A percentile compares a stretch with the other conserved stretches of the same genome.
phyloP scores from a whole-genome alignment of 1,140 invertebrate genomes.

The Globodera rostochiensis region DNA sequence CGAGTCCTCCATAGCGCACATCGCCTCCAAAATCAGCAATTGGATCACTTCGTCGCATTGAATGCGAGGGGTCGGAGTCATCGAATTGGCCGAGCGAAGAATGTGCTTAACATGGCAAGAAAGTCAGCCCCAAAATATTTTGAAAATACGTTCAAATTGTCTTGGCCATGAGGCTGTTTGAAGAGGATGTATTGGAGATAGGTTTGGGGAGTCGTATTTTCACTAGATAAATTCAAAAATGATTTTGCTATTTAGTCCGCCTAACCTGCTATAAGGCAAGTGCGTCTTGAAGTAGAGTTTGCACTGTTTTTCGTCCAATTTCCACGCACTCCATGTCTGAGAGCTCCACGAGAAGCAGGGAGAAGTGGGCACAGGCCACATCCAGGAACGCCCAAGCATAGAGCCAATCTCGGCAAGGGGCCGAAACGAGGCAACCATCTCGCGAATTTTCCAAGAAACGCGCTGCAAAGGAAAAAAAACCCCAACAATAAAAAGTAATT shows the following conservation, averaged over 20 bases:
- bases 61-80: slow-evolving; percentile 13
- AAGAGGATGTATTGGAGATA: slow-evolving; percentile 51
- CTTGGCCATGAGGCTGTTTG: slow-evolving; percentile 50
- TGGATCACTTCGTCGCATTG: slow-evolving; percentile 51
- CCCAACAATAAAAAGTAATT: neutral
- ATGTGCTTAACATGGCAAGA: slow-evolving; percentile 27
- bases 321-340: slow-evolving; percentile 42
- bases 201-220: slow-evolving; percentile 47
- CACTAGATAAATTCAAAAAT: neutral
- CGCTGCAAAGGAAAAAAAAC: slow-evolving; percentile 29
- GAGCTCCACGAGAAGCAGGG: slow-evolving; percentile 39
- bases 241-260: no score
- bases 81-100: slow-evolving; percentile 11
- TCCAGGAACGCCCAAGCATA: slow-evolving; percentile 43
- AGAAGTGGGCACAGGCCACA: slow-evolving; percentile 45
- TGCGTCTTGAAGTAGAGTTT: slow-evolving; percentile 51
- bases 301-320: slow-evolving; percentile 36
- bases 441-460: slow-evolving; percentile 49
- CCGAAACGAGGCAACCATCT: slow-evolving; percentile 50
- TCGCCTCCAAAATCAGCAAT: slow-evolving; percentile 51
- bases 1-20: slow-evolving; percentile 51
- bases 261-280: slow-evolving; percentile 39
- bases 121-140: neutral
- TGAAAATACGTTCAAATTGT: slow-evolving; percentile 40
- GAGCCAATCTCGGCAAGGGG: slow-evolving; percentile 45